phyloP scores from a whole-genome alignment of 2,113 vertebrate species.

The Aphyosemion australe region DNA sequence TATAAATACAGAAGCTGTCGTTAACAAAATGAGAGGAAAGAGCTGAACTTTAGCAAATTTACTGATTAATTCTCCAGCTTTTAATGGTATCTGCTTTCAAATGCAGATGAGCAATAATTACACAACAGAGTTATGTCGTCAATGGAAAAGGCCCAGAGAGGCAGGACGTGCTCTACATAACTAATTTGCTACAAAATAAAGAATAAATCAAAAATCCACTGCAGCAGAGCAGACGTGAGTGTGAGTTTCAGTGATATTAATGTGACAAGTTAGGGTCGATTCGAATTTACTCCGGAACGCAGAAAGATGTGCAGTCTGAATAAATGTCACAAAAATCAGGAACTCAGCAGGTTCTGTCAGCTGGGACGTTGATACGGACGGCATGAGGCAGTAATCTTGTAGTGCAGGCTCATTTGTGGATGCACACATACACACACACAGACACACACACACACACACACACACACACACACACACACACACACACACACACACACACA shows the following conservation, averaged over 20 bases:
- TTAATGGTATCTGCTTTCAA: conserved; percentile 39
- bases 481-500: not conserved
- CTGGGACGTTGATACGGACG: conserved; percentile 40
- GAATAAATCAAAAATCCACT: not conserved
- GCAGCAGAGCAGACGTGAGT: conserved; percentile 11
- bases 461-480: not conserved
- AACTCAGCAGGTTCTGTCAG: conserved; percentile 58
- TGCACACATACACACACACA: not conserved
- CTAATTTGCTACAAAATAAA: conserved; percentile 14
- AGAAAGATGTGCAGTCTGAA: conserved; percentile 40
- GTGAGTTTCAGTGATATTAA: conserved; percentile 49
- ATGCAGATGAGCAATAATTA: conserved; percentile 59
- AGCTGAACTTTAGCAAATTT: conserved; percentile 12
- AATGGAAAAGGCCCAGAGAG: conserved; percentile 51
- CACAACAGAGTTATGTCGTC: conserved; percentile 32
- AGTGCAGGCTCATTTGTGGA: not conserved
- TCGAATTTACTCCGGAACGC: conserved; percentile 45
- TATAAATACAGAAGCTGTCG: not conserved
- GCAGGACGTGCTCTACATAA: conserved; percentile 31
- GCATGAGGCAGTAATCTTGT: conserved; percentile 49
- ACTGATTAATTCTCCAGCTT: conserved; percentile 18
- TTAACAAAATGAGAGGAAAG: conserved; percentile 23
- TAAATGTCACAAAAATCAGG: conserved; percentile 42
- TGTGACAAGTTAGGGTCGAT: conserved; percentile 47
- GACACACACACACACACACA: conserved; percentile 4